A percentile compares a stretch with the other conserved stretches of the same genome.
Conservation (phyloP, 1,140 invertebrate genomes). For the Zaprionus taronus region DNA sequence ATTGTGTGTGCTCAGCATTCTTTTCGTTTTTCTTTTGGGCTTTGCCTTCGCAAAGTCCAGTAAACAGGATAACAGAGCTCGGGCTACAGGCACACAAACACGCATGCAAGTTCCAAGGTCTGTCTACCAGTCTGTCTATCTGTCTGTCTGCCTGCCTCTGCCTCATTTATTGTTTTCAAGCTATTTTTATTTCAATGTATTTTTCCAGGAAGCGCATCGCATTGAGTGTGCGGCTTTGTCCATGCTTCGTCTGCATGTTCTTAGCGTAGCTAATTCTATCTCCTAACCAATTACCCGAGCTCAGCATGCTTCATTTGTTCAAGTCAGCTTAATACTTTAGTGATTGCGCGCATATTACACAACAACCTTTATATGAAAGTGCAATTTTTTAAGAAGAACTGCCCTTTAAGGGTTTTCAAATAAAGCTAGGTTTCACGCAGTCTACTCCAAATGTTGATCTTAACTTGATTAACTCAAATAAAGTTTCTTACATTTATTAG, state of each 20-base stretch:
- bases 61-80: slow-evolving; percentile 37
- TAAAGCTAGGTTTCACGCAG: not conserved
- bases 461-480: not conserved
- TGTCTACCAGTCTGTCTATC: not conserved
- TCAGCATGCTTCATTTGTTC: not conserved
- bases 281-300: slow-evolving; percentile 17
- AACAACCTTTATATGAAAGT: not conserved
- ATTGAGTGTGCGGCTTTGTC: slow-evolving; percentile 11
- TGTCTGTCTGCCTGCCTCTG: not conserved
- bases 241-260: slow-evolving; percentile 3
- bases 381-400: not conserved
- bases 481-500: not conserved
- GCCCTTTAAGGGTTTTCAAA: too few species aligned
- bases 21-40: slow-evolving; percentile 68
- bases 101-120: slow-evolving; percentile 55
- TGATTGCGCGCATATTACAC: not conserved
- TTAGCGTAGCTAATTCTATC: slow-evolving; percentile 17
- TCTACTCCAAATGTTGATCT: not conserved
- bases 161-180: slow-evolving; percentile 46
- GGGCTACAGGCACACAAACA: slow-evolving; percentile 18
- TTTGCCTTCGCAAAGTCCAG: slow-evolving; percentile 75
- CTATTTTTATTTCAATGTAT: slow-evolving; percentile 54
- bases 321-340: slow-evolving; percentile 1
- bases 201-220: slow-evolving; percentile 58
- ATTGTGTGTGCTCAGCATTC: slow-evolving; percentile 30